Evolutionary conservation across 2,113 vertebrate species (phyloP).

Genomic region (Muscicapa adusta): DNA sequence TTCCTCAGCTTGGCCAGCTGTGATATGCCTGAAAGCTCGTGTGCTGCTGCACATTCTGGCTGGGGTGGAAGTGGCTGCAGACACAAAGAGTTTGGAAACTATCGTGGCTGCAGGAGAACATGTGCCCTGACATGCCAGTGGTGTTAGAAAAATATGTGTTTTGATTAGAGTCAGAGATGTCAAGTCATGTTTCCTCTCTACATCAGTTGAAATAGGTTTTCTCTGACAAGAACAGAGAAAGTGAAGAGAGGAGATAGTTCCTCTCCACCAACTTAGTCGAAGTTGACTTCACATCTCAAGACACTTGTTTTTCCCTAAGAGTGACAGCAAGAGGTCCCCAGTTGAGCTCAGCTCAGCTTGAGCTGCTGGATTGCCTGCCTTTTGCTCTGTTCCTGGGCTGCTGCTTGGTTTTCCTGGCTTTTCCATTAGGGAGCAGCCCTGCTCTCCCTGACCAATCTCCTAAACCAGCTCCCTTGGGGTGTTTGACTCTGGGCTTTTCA

Average conservation of each 20-base stretch:
- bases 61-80: not conserved
- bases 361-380: not conserved
- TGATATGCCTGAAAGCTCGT: not conserved
- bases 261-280: not conserved
- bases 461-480: not conserved
- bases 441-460: not conserved
- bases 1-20: not conserved
- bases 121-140: accelerated
- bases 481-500: not conserved
- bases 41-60: not conserved
- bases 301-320: not conserved
- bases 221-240: not conserved
- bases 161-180: not conserved
- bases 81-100: not conserved
- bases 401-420: not conserved
- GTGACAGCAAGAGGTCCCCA: not conserved
- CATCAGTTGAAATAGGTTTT: not conserved
- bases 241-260: not conserved
- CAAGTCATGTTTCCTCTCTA: not conserved
- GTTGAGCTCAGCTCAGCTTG: not conserved
- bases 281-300: not conserved
- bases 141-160: not conserved
- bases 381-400: not conserved
- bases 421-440: conserved; percentile 18
- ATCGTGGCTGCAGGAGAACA: not conserved